These are phyloP conservation scores for Chroicocephalus ridibundus DNA, from an alignment of 2,113 vertebrate genomes.

Conservation along the genomic window DNA sequence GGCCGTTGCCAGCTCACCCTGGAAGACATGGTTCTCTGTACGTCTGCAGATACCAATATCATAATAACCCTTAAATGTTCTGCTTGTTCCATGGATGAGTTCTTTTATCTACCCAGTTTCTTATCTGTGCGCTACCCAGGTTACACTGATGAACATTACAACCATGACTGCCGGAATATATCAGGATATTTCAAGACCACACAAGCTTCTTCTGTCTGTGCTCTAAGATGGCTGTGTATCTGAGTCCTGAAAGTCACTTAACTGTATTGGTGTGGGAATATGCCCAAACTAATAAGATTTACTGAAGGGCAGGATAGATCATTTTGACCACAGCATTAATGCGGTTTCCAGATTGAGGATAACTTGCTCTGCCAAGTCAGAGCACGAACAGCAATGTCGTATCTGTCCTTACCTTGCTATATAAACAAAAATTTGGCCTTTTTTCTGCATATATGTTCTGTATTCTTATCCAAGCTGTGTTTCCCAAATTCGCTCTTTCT, in stretches of 20 bases:
- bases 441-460: background rate
- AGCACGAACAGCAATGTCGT: background rate
- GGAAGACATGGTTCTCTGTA: background rate
- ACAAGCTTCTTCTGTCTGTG: background rate
- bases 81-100: background rate
- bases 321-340: background rate
- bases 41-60: background rate
- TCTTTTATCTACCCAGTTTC: background rate
- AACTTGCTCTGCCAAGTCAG: background rate
- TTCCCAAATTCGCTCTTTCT: background rate
- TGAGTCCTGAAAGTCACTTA: background rate
- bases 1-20: background rate
- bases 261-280: background rate
- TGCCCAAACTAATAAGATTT: background rate
- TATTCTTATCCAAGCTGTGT: background rate
- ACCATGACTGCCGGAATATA: background rate
- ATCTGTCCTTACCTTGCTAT: background rate
- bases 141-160: background rate
- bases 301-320: background rate
- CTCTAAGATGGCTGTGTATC: background rate
- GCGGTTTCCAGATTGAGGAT: background rate
- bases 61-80: background rate
- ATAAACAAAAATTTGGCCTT: background rate
- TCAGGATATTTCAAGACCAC: background rate
- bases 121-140: background rate